Evolutionary conservation across 23 tunicate genomes (phyloP), one percentile per base, ranked within the genome.

Genomic region (Botrylloides violaceus): DNA sequence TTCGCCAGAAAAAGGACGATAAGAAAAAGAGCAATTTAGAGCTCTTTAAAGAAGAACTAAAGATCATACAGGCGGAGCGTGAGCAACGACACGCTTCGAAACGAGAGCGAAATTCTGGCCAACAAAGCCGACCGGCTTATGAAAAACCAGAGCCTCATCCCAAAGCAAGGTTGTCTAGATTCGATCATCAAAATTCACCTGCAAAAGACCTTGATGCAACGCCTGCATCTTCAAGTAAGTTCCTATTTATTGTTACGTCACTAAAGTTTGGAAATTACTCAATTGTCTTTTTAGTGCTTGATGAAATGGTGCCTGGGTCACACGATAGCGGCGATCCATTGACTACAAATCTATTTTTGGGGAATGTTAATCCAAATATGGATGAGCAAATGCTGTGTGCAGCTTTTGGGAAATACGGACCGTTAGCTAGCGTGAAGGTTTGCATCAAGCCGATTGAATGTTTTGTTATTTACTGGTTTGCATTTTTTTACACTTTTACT

Each of bases 391-490:
- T 80, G 49, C 71, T 90, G 27, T 90, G 97, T 75, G 97, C 77
- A 27, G 76, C 78, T 33, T 90, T 90, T 71, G 97, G 97, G 49
- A 90, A 90, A 53, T 90, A 83, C 62, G 97, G 97, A 28, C 90
- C 97, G 38, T 76, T 90, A 78, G 97, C 97, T 61, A 90, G 97
- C 79, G 97, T 90, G n/a, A 90, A 90, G 82, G 97, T 90, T 1
- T 65, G 28, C 19, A 47, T 47, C 55, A 18, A 12, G 18, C 55
- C 12, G 18, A 12, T 47, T 12, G 15, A 12, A 12, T 47, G 12
- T 47, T 47, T 18, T 47, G 15, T 12, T 47, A 47, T 47, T 18
- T 12, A 12, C 18, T 12, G 15, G 18, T 47, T 18, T 47, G 55
- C 55, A 18, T 47, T 12, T 47, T 47, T 12, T 47, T 12, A 15